Evolutionary conservation across 35 echinoderm and acorn worm genomes (phyloP).

Genomic region (Ptychodera flava): DNA sequence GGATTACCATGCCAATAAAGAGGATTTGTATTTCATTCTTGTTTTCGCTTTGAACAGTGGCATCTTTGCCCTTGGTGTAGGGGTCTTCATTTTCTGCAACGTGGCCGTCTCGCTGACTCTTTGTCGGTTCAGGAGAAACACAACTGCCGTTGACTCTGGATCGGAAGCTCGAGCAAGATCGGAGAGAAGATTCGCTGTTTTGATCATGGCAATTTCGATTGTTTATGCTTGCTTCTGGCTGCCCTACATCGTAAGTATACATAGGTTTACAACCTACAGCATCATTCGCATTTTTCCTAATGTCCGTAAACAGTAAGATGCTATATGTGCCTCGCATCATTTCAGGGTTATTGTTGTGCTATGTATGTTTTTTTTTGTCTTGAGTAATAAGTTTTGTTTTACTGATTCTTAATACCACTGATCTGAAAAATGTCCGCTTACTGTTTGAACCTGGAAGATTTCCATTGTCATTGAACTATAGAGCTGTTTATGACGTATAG

Average conservation of each 20-base stretch:
- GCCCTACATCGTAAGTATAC: neutral
- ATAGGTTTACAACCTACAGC: too few species aligned
- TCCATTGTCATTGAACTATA: too few species aligned
- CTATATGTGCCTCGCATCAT: too few species aligned
- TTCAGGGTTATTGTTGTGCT: too few species aligned
- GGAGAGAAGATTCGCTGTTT: neutral
- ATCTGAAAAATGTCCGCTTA: too few species aligned
- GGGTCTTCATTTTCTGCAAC: conserved; percentile 37
- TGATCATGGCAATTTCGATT: neutral
- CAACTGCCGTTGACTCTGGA: neutral
- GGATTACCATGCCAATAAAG: conserved; percentile 23
- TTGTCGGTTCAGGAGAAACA: neutral
- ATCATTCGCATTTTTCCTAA: too few species aligned
- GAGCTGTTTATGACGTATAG: too few species aligned
- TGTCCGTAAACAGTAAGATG: too few species aligned
- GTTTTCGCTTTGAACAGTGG: conserved; percentile 40
- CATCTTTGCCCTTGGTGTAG: conserved; percentile 30
- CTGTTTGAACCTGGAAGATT: too few species aligned
- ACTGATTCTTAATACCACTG: too few species aligned
- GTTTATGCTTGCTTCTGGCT: neutral
- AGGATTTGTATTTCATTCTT: conserved; percentile 25
- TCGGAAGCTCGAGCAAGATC: neutral
- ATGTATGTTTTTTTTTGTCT: too few species aligned
- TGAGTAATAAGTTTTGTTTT: too few species aligned
- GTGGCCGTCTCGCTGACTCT: conserved; percentile 17